Evolutionary conservation across 2,113 vertebrate species (phyloP).

Genomic region (Phalacrocorax pelagicus): DNA sequence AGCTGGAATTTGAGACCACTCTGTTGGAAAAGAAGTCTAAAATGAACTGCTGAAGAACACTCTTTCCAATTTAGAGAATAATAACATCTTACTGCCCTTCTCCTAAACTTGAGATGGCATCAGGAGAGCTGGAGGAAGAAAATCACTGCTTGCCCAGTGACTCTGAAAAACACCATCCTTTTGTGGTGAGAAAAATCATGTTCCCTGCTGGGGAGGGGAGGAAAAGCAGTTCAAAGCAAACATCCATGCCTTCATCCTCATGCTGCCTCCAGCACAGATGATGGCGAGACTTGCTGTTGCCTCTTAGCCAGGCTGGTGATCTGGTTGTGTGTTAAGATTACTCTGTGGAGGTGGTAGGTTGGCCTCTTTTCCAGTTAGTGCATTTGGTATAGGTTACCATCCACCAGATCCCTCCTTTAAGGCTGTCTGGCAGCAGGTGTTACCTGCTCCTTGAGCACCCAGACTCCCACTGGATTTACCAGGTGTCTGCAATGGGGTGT

Average conservation of each 20-base stretch:
- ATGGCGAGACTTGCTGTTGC: background rate
- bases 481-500: background rate
- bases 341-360: background rate
- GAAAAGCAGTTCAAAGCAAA: background rate
- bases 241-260: background rate
- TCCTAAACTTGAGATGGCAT: background rate
- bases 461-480: background rate
- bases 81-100: background rate
- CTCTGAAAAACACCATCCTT: background rate
- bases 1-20: background rate
- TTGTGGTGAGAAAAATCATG: background rate
- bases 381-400: background rate
- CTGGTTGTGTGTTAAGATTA: background rate
- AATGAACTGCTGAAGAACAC: background rate
- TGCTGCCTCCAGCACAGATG: background rate
- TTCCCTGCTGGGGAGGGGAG: background rate
- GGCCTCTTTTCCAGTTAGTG: background rate
- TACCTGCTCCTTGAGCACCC: background rate
- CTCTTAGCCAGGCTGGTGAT: background rate
- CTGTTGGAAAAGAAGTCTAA: background rate
- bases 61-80: background rate
- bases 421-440: background rate
- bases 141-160: background rate
- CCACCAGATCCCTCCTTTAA: background rate
- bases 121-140: background rate